Percentiles rank a stretch among this genome's conserved stretches.
These are phyloP conservation scores for Melipona quadrifasciata DNA, from an alignment of 1,140 invertebrate genomes.

Conservation along the genomic window DNA sequence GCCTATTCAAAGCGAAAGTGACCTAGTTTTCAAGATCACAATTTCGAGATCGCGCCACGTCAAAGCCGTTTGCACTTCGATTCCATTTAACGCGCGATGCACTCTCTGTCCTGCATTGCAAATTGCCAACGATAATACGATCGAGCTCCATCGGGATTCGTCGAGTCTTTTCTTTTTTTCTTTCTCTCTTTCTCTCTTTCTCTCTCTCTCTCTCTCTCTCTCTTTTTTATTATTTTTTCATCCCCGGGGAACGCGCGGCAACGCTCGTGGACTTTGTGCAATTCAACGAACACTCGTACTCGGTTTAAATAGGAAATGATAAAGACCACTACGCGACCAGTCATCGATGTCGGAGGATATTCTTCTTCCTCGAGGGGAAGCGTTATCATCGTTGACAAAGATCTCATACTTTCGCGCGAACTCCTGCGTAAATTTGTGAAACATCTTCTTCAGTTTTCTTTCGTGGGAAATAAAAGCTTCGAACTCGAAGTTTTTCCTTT, in stretches of 20 bases:
- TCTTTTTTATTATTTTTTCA: background rate
- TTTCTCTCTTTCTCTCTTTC: background rate
- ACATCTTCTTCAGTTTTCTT: no score
- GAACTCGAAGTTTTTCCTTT: no score
- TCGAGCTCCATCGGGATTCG: background rate
- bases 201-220: background rate
- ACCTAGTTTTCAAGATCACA: slow-evolving; percentile 38
- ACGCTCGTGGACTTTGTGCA: background rate
- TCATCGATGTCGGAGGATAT: background rate
- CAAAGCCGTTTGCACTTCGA: slow-evolving; percentile 22
- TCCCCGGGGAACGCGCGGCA: no score
- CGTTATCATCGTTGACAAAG: background rate
- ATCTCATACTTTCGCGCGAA: no score
- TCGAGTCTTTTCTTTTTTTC: background rate
- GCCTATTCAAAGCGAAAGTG: slow-evolving; percentile 35
- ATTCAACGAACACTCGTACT: slow-evolving; percentile 3
- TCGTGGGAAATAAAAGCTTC: no score
- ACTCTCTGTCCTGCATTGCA: background rate
- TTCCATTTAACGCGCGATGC: background rate
- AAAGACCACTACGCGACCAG: background rate
- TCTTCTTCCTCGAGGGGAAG: background rate
- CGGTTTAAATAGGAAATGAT: background rate
- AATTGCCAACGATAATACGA: slow-evolving; percentile 29
- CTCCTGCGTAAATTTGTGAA: no score
- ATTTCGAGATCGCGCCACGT: slow-evolving; percentile 28